Conservation (phyloP, 1,140 invertebrate species). For the Platyscapa corneri region DNA sequence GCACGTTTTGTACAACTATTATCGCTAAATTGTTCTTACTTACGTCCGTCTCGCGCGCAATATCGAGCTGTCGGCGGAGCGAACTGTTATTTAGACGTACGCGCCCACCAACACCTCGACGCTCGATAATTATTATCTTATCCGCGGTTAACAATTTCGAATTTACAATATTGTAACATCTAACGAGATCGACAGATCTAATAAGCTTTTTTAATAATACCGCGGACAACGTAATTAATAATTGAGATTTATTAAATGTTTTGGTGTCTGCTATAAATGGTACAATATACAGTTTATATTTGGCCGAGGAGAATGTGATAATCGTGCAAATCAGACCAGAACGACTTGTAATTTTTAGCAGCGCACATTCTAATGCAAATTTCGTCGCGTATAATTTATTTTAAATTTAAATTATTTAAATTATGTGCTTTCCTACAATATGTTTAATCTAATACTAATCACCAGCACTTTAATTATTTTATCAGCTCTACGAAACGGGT, state of each 20-base stretch:
- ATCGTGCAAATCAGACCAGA: neutral
- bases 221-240: neutral
- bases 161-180: neutral
- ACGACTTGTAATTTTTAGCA: neutral
- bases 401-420: conserved; percentile 14
- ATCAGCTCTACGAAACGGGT: neutral
- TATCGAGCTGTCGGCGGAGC: neutral
- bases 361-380: neutral
- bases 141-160: neutral
- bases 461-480: neutral
- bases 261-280: neutral
- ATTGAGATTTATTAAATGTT: neutral
- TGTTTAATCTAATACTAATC: neutral
- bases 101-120: neutral
- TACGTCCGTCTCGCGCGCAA: neutral
- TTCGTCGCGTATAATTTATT: neutral
- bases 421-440: neutral
- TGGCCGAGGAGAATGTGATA: neutral
- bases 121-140: neutral
- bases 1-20: neutral
- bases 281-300: neutral
- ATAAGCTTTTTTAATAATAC: neutral
- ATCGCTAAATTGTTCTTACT: neutral
- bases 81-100: neutral
- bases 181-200: neutral